Conservation (phyloP, 2,113 vertebrate genomes). For the Labeo rohita region DNA sequence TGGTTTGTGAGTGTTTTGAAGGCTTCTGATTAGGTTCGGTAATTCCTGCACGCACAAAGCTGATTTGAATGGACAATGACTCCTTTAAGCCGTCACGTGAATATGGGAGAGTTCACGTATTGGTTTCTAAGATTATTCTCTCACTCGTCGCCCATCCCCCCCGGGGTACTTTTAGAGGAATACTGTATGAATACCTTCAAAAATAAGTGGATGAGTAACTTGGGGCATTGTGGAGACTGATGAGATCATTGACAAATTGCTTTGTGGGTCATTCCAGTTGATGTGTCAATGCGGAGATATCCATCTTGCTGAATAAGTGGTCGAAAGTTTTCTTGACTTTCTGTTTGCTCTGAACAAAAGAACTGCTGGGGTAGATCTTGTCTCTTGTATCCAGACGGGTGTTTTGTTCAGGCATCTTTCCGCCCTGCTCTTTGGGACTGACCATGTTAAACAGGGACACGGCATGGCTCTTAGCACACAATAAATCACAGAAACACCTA, state of each 20-base stretch:
- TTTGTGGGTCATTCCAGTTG: constrained; percentile 28
- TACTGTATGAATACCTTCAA: background rate
- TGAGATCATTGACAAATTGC: constrained; percentile 49
- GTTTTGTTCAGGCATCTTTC: constrained; percentile 53
- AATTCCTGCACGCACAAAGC: constrained; percentile 27
- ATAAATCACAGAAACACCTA: constrained; percentile 48
- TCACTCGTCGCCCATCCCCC: background rate
- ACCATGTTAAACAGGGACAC: constrained; percentile 25
- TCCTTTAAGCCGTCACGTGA: constrained; percentile 40
- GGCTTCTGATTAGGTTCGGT: constrained; percentile 32
- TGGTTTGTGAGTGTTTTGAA: constrained; percentile 43
- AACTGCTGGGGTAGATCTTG: constrained; percentile 49
- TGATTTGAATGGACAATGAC: constrained; percentile 43
- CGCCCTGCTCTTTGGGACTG: constrained; percentile 45
- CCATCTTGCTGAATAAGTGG: constrained; percentile 47
- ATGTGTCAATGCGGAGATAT: constrained; percentile 32
- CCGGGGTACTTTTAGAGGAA: background rate
- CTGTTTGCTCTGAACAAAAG: constrained; percentile 53
- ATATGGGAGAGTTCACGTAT: constrained; percentile 25
- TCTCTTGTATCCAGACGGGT: constrained; percentile 57
- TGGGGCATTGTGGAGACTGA: constrained; percentile 24
- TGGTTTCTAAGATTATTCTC: constrained; percentile 39
- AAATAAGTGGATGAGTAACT: background rate
- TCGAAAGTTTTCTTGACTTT: constrained; percentile 50
- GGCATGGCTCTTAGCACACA: constrained; percentile 35